phyloP scores from a whole-genome alignment of 2,888 invertebrate genomes.

The Chaitophorus viminalis region DNA sequence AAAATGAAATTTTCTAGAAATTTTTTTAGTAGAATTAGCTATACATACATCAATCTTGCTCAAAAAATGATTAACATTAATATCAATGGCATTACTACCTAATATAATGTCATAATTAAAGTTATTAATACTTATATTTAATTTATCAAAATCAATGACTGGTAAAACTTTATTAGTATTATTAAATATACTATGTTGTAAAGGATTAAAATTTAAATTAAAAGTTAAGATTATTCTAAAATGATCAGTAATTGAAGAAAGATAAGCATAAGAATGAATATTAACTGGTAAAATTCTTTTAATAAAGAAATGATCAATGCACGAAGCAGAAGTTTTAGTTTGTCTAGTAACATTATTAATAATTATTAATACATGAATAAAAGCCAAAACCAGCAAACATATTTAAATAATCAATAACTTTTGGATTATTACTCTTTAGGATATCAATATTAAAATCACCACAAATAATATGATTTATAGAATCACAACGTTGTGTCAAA shows the following conservation, averaged over 20 bases:
- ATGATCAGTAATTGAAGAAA: constrained; percentile 19
- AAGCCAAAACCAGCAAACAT: constrained; percentile 13
- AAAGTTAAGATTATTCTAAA: constrained; percentile 4
- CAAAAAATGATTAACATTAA: too few species aligned
- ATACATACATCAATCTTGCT: too few species aligned
- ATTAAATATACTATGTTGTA: not conserved
- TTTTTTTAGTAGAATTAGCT: too few species aligned
- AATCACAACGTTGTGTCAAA: constrained; percentile 1
- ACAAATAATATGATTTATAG: too few species aligned
- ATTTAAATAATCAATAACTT: constrained; percentile 22
- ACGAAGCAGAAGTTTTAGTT: constrained; percentile 15
- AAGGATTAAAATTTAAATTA: not conserved
- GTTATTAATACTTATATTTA: too few species aligned
- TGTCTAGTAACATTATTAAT: not conserved
- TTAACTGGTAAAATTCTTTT: constrained; percentile 8
- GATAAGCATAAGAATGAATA: not conserved
- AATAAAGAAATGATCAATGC: not conserved
- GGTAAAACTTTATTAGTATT: too few species aligned
- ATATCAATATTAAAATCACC: not conserved
- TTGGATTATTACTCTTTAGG: constrained; percentile 8
- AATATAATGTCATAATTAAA: too few species aligned
- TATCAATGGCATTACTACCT: too few species aligned
- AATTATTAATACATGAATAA: not conserved
- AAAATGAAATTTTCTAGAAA: too few species aligned
- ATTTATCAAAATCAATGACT: too few species aligned